Percentiles rank a stretch among this genome's conserved stretches.
Conservation (phyloP, 2,888 invertebrate genomes). For the Trissolcus brochymenae region DNA sequence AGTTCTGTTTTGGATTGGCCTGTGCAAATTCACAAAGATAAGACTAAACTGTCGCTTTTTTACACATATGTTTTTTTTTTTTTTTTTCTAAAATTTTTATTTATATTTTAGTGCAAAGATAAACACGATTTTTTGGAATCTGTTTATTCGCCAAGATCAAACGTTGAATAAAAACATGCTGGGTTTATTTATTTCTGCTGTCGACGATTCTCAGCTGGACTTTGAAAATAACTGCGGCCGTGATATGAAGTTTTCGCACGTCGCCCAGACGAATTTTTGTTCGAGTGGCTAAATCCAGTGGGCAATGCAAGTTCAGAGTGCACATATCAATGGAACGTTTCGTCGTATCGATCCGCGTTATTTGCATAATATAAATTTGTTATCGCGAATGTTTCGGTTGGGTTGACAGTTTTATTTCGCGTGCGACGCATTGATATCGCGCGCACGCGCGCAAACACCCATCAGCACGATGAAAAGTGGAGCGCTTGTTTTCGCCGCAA, state of each 20-base stretch:
- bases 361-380: constrained; percentile 45
- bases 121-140: background rate
- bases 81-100: no score
- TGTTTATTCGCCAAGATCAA: constrained; percentile 32
- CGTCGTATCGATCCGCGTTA: constrained; percentile 26
- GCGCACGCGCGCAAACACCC: background rate
- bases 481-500: constrained; percentile 10
- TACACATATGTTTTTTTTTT: no score
- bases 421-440: background rate
- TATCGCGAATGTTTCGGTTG: constrained; percentile 33
- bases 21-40: no score
- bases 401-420: constrained; percentile 38
- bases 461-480: constrained; percentile 20
- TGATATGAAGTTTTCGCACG: no score
- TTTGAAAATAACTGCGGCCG: no score
- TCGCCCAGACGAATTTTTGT: background rate
- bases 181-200: constrained; percentile 32
- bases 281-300: constrained; percentile 5
- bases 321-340: constrained; percentile 14
- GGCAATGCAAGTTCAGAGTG: background rate
- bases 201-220: constrained; percentile 26
- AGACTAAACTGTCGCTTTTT: no score
- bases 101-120: no score
- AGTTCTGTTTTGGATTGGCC: no score
- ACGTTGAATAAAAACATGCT: constrained; percentile 2